Base-by-base conservation (phyloP, 2,113 vertebrate species). In the Stictonetta naevosa region DNA sequence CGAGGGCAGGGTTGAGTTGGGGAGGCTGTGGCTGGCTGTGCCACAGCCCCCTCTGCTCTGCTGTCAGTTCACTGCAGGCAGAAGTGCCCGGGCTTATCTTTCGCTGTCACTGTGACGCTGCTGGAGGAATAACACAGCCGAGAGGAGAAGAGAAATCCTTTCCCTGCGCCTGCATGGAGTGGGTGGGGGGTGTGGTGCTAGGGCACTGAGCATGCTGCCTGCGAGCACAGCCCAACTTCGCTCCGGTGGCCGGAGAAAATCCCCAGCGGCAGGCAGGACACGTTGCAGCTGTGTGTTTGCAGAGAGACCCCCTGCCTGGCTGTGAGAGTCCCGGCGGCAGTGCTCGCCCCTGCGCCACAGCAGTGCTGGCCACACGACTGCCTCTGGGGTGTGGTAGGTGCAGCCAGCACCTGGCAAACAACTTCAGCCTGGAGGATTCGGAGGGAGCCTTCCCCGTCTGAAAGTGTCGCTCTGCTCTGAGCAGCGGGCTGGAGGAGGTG, bases 321-420 rank as follows among this genome's bases (percentile, higher is more conserved):
- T 16, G 31, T 3, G 0, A 4, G 40, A 48, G 77, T 74, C 86
- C 31, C 1, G 2, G 50, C 36, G 33, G 85, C 29, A 7, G 28
- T 0, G 0, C 63, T 72, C 0, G 2, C 31, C 58, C 38, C n/a
- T 29, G 1, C 0, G 7, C 42, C 36, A 13, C 0, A 0, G 22
- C 44, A 18, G 56, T 2, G 0, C 23, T 38, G 10, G 44, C 34
- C 22, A 1, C 71, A 12, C 3, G 36, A 16, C 79, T 42, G 86
- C 50, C 77, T 6, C 22, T 20, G 86, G 95, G 96, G 91, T 59
- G 95, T 96, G 95, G 96, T 97, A 85, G 79, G 80, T 0, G 6
- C 87, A 86, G 92, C 59, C 3, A 1, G 95, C 50, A 64, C 71
- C 69, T 0, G 4, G 38, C 58, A 16, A 10, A 12, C 84, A 90